These are phyloP conservation scores for Phenganax subtilis DNA, from an alignment of 92 coral and sea anemone species.

Conservation along the genomic window DNA sequence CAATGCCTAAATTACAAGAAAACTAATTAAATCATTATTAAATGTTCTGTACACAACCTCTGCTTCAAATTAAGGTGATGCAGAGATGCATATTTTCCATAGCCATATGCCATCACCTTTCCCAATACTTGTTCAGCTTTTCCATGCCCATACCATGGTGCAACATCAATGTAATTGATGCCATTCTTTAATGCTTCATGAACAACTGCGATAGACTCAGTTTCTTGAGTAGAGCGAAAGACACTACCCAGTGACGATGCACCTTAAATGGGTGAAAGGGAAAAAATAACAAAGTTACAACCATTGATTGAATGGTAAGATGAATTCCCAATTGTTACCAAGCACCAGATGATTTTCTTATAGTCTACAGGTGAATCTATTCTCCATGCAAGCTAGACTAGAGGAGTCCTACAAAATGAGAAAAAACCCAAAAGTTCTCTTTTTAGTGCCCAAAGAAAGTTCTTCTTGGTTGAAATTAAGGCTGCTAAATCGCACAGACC, in stretches of 20 bases:
- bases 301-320: not conserved
- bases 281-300: not conserved
- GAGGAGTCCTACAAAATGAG: no score
- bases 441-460: no score
- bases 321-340: not conserved
- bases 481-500: no score
- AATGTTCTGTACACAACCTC: no score
- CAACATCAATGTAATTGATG: slow-evolving; percentile 79
- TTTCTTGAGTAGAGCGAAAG: slow-evolving; percentile 72
- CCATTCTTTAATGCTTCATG: slow-evolving; percentile 88
- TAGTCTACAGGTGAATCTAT: not conserved
- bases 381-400: no score
- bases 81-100: not conserved
- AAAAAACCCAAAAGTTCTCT: no score
- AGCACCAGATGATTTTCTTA: not conserved
- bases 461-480: no score
- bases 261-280: slow-evolving; percentile 42
- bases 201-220: slow-evolving; percentile 81
- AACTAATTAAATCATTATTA: not conserved
- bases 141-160: slow-evolving; percentile 99
- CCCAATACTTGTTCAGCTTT: slow-evolving; percentile 90
- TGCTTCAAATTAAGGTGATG: not conserved
- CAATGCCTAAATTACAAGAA: slow-evolving; percentile 52
- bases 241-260: slow-evolving; percentile 97
- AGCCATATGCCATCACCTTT: slow-evolving; percentile 47